Evolutionary conservation across 2,888 invertebrate genomes (phyloP), one percentile per base, ranked within the genome.

Genomic region (Conistra vaccinii): DNA sequence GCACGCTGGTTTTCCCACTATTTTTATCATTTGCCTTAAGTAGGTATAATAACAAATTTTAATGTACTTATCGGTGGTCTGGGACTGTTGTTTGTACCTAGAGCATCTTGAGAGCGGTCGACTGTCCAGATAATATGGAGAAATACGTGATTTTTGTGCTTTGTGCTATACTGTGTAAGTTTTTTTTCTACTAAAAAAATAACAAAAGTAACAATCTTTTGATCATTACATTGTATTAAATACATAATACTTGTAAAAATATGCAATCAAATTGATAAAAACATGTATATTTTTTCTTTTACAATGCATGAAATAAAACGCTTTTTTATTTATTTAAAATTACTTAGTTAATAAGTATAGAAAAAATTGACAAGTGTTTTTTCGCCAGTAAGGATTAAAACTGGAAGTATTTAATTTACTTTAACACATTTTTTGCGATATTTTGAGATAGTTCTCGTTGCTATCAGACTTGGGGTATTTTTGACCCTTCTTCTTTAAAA

Each of bases 111-210:
- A 7, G 80, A 78, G 78, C 73, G 58, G 68, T 65, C 65, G 61
- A 39, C 63, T 62, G 51, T 35, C 53, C 48, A 73, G 58, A 73
- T 61, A 88, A 69, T 26, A 80, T 90, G 91, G 79, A 78, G 69
- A 80, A 77, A 69, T 85, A 80, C 79, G 76, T 72, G 45, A 58
- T 76, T 26, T 29, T 87, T 61, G 79, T 87, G 32, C n/a, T 89
- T 7, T 76, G 82, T 72, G 20, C 80, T 48, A n/a, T 87, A 39
- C 53, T 88, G 10, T 76, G 91, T 91, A 85, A 91, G 91, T 89
- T 72, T 63, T 60, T 12, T 66, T 57, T 57, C 2, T n/a, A 35
- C 3, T 55, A n/a, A n/a, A n/a, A n/a, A n/a, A n/a, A n/a, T n/a
- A n/a, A n/a, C n/a, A n/a, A n/a, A n/a, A n/a, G n/a, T n/a, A n/a